A percentile compares a stretch with the other conserved stretches of the same genome.
Evolutionary conservation across 2,888 invertebrate genomes (phyloP).

Genomic region (Campoplex nolae): DNA sequence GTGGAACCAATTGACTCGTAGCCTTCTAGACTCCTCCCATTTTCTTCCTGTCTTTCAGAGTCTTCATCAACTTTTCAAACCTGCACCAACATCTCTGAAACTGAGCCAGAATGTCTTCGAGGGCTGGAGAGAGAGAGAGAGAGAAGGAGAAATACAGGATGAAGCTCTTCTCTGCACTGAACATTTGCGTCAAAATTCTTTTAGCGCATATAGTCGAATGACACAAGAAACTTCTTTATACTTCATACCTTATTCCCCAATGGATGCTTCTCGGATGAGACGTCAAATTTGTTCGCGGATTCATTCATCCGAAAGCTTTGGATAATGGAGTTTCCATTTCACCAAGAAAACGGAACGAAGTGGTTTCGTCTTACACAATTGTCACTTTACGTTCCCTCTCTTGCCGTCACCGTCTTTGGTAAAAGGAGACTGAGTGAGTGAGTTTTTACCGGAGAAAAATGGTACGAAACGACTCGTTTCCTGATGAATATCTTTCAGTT

Average conservation of each 20-base stretch:
- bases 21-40: not conserved
- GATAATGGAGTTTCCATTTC: constrained; percentile 47
- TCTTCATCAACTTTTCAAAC: not conserved
- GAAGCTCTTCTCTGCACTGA: not conserved
- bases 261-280: not conserved
- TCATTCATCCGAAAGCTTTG: constrained; percentile 18
- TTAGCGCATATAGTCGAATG: not conserved
- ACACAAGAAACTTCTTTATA: constrained; percentile 2
- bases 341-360: not conserved
- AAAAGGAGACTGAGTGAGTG: too few species aligned
- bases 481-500: not conserved
- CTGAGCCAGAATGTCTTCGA: not conserved
- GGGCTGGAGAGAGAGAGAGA: not conserved
- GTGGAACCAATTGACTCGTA: not conserved
- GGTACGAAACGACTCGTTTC: not conserved
- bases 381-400: constrained; percentile 10
- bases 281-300: not conserved
- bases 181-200: not conserved
- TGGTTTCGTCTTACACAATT: constrained; percentile 40
- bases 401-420: not conserved
- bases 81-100: not conserved
- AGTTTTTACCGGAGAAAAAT: not conserved
- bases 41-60: not conserved
- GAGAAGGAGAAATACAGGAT: not conserved
- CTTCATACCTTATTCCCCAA: not conserved